Evolutionary conservation across 2,797 vertebrate genomes (phyloP).

Genomic region (Arnoldichthys spilopterus): DNA sequence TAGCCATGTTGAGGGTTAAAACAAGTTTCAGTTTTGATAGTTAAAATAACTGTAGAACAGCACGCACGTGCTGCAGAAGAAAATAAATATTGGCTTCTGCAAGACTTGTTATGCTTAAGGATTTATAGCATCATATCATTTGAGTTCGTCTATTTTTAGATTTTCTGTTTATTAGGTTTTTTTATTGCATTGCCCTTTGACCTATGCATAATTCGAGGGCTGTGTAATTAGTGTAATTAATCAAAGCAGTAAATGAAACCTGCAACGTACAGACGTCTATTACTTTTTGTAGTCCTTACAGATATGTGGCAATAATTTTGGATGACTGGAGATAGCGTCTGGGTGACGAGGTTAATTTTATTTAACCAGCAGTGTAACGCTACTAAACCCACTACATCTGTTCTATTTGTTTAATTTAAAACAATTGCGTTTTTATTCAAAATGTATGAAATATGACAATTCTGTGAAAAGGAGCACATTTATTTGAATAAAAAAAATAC

Average conservation of each 20-base stretch:
- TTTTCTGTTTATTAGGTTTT: background rate
- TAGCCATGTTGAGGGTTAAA: conserved; percentile 13
- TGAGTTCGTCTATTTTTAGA: background rate
- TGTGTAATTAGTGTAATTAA: background rate
- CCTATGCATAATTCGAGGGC: background rate
- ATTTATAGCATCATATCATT: too few species aligned
- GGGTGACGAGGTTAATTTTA: background rate
- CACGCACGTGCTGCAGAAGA: background rate
- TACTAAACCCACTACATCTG: background rate
- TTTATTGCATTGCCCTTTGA: background rate
- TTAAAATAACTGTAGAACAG: background rate
- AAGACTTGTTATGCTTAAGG: too few species aligned
- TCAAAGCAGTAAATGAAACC: background rate
- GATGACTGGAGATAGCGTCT: background rate
- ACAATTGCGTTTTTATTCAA: background rate
- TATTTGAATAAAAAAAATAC: conserved; percentile 99
- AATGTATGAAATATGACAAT: conserved; percentile 55
- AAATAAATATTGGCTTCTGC: background rate
- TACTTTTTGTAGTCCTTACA: too few species aligned
- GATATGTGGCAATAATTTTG: too few species aligned
- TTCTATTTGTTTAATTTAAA: background rate
- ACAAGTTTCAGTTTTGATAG: conserved; percentile 16
- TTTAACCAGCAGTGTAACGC: background rate
- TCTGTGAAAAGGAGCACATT: conserved; percentile 91
- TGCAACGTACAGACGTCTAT: too few species aligned